Percentiles rank a stretch among this genome's conserved stretches.
Evolutionary conservation across 2,113 vertebrate genomes (phyloP).

Genomic region (Globicephala melas): DNA sequence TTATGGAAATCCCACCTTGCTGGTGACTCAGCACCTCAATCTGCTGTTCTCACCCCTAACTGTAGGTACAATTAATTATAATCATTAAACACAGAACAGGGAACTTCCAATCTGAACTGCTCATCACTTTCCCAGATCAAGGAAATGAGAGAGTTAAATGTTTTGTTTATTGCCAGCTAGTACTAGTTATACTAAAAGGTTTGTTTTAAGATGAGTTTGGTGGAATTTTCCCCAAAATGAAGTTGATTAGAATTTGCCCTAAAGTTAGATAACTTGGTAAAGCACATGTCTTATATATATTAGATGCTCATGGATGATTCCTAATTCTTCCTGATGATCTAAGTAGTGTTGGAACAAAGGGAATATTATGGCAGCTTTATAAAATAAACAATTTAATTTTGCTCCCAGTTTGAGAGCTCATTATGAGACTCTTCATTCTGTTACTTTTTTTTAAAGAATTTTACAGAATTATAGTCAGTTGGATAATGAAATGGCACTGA

Average conservation of each 20-base stretch:
- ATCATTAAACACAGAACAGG: not conserved
- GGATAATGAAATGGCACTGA: not conserved
- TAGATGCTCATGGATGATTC: not conserved
- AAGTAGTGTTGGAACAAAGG: not conserved
- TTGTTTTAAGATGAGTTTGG: not conserved
- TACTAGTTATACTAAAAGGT: not conserved
- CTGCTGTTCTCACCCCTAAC: not conserved
- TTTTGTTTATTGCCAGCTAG: not conserved
- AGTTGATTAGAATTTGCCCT: not conserved
- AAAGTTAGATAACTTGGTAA: not conserved
- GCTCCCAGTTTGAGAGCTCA: not conserved
- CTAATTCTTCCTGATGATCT: not conserved
- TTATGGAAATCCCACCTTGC: not conserved
- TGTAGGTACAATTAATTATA: not conserved
- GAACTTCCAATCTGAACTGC: not conserved
- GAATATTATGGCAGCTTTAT: not conserved
- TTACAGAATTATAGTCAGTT: not conserved
- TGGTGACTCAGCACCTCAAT: not conserved
- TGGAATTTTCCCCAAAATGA: not conserved
- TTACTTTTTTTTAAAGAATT: not conserved
- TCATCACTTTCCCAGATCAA: not conserved
- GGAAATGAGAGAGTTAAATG: not conserved
- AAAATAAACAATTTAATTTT: constrained; percentile 22
- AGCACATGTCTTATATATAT: not conserved
- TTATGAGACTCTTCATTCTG: not conserved